Evolutionary conservation across 1,140 invertebrate species (phyloP).

Genomic region (Musca vetustissima): DNA sequence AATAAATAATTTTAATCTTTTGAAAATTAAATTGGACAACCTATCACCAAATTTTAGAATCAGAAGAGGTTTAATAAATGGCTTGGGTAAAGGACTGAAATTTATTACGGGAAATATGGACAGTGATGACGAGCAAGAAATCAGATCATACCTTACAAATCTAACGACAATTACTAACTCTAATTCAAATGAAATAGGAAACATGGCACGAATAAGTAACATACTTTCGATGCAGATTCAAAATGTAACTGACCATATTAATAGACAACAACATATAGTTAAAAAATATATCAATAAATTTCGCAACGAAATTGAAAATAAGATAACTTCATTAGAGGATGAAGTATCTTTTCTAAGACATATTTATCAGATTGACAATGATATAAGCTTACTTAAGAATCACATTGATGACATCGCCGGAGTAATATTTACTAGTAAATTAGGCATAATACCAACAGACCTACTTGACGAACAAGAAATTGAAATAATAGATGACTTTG

Average conservation of each 20-base stretch:
- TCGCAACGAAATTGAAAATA: constrained; percentile 9
- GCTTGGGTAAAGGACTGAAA: too few species aligned
- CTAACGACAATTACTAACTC: neutral
- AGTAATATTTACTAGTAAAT: constrained; percentile 2
- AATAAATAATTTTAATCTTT: neutral
- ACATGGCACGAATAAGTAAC: neutral
- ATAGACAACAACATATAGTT: neutral
- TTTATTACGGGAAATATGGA: neutral
- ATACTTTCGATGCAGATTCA: neutral
- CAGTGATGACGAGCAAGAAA: neutral
- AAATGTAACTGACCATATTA: neutral
- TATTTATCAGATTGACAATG: neutral
- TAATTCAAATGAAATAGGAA: constrained; percentile 1
- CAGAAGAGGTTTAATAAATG: too few species aligned
- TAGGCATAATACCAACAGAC: neutral
- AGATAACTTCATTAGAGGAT: neutral
- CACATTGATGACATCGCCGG: neutral
- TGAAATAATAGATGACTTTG: constrained; percentile 5
- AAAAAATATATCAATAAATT: constrained; percentile 5
- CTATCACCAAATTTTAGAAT: neutral
- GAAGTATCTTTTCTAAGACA: constrained; percentile 1
- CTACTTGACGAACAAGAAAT: neutral
- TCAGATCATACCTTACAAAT: neutral
- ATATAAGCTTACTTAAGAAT: neutral
- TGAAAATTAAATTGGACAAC: neutral